Evolutionary conservation across 2,888 invertebrate genomes (phyloP).

Genomic region (Ophraella communa): DNA sequence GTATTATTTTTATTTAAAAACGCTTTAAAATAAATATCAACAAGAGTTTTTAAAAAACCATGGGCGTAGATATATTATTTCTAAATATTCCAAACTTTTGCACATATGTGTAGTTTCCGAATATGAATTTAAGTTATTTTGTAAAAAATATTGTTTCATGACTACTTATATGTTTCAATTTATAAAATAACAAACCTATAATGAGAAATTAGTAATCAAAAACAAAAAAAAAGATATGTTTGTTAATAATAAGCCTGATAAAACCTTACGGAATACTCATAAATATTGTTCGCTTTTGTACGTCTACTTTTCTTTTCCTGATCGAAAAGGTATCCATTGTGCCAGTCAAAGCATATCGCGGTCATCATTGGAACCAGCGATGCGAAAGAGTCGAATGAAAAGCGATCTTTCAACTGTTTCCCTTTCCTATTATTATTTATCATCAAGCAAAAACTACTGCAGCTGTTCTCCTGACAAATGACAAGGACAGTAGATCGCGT

Average conservation of each 20-base stretch:
- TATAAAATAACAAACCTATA: too few relatives aligned
- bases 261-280: neutral
- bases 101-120: too few relatives aligned
- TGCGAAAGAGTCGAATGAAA: conserved; percentile 52
- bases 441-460: conserved; percentile 39
- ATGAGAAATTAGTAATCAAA: too few relatives aligned
- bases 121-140: too few relatives aligned
- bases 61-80: too few relatives aligned
- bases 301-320: conserved; percentile 41
- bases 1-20: too few relatives aligned
- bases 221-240: neutral
- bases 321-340: conserved; percentile 49
- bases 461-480: conserved; percentile 45
- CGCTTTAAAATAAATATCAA: too few relatives aligned
- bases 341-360: conserved; percentile 10
- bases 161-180: too few relatives aligned
- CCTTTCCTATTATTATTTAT: conserved; percentile 53
- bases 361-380: conserved; percentile 44
- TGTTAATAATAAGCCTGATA: neutral
- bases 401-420: conserved; percentile 53
- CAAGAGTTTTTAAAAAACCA: too few relatives aligned
- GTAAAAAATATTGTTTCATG: too few relatives aligned
- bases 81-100: too few relatives aligned
- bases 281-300: conserved; percentile 40
- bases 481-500: conserved; percentile 37